These are phyloP conservation scores for Choreutis nemorana DNA, from an alignment of 2,888 invertebrate genomes.

Conservation along the genomic window DNA sequence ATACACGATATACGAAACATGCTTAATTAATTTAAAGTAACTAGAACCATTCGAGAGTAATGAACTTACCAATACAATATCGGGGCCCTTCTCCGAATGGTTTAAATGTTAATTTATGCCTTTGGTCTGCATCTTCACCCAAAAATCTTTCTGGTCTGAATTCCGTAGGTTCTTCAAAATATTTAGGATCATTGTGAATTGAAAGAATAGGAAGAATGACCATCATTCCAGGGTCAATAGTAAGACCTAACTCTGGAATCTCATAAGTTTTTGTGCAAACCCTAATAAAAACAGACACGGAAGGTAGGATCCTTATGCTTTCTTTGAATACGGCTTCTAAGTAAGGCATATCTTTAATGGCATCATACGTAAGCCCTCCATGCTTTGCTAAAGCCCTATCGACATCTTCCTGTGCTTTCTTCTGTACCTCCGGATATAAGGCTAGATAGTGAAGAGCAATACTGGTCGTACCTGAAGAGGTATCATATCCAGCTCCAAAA, in stretches of 20 bases:
- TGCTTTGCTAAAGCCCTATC: slow-evolving; percentile 11
- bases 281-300: slow-evolving; percentile 9
- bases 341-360: slow-evolving; percentile 9
- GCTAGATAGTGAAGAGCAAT: slow-evolving; percentile 20
- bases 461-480: slow-evolving; percentile 22
- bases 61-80: slow-evolving; percentile 6
- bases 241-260: slow-evolving; percentile 8
- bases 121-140: background rate
- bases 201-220: slow-evolving; percentile 10
- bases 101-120: slow-evolving; percentile 7
- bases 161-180: slow-evolving; percentile 10
- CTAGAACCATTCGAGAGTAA: no score
- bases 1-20: no score
- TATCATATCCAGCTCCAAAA: slow-evolving; percentile 21
- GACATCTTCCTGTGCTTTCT: slow-evolving; percentile 17
- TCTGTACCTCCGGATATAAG: slow-evolving; percentile 19
- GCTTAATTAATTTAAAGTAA: no score
- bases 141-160: slow-evolving; percentile 8
- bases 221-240: slow-evolving; percentile 9
- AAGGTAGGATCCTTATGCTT: slow-evolving; percentile 11
- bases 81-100: slow-evolving; percentile 10
- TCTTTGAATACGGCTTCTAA: slow-evolving; percentile 11
- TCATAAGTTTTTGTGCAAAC: slow-evolving; percentile 9
- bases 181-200: slow-evolving; percentile 11
- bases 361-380: slow-evolving; percentile 15